Evolutionary conservation across 30 jellyfish, hydroid and myxozoan genomes (phyloP), one percentile per base, ranked within the genome.

Genomic region (Sanderia malayensis): DNA sequence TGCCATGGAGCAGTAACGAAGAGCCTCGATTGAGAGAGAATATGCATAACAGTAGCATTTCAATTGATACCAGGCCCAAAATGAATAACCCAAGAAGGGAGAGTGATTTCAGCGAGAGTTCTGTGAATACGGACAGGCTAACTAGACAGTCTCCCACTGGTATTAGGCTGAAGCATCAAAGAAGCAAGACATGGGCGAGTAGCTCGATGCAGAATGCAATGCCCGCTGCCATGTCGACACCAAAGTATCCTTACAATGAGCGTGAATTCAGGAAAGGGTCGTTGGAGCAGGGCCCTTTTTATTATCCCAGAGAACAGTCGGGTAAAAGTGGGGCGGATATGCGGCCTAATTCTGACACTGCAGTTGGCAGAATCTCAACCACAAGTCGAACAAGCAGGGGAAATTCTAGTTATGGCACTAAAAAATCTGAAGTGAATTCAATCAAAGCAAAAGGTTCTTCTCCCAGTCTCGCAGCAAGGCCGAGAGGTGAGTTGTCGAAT

Each of bases 111-210:
- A 76, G 87, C 57, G 58, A 34, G 21, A 23, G 29, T 25, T 76
- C 87, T 27, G 70, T 20, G 7, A 23, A 61, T 18, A 83, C 95
- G 3, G 95, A 83, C 53, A 22, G 27, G 2, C 41, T 83, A 25
- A 33, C 73, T 55, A 81, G 95, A 23, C 76, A 58, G 46, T 78
- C 95, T 20, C 95, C 95, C 28, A 63, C 47, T 28, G 95, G 95
- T 15, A 74, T 67, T 46, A 83, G 73, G 37, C 46, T 47, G 49
- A n/a, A n/a, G n/a, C 95, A 83, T 84, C 86, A 66, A 45, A 80
- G 95, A 0, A 83, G 95, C 83, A 73, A 59, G 31, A 83, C 95
- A 64, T 83, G 95, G 95, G 71, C 63, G 37, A 46, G 77, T 70
- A 41, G 27, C 15, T 46, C 76, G 2, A 15, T 29, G 22, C 20